Percentiles rank a stretch among this genome's conserved stretches.
Conservation (phyloP, 2,888 invertebrate genomes). For the Sisyra terminalis region DNA sequence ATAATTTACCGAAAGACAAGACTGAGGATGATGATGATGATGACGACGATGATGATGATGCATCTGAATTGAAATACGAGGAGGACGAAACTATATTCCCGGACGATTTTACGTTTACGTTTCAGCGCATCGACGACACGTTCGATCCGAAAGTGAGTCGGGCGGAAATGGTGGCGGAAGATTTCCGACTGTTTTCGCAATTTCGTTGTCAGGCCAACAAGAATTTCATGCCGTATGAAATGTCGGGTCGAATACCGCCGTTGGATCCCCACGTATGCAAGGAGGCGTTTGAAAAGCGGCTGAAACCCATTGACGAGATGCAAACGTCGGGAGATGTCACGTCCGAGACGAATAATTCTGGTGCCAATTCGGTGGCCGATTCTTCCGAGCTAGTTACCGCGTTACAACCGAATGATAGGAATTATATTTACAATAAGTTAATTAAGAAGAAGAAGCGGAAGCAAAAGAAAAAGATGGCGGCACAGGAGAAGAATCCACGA, state of each 20-base stretch:
- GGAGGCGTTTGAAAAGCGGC: conserved; percentile 14
- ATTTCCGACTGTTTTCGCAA: conserved; percentile 2
- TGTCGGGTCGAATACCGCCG: conserved; percentile 41
- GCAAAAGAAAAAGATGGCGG: conserved; percentile 7
- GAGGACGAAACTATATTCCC: conserved; percentile 24
- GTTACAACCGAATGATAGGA: conserved; percentile 13
- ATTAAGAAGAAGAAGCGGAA: conserved; percentile 13
- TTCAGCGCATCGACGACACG: conserved; percentile 51
- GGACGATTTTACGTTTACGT: conserved; percentile 50
- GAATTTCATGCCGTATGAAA: conserved; percentile 46
- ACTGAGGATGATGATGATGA: conserved; percentile 22
- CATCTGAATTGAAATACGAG: conserved; percentile 9
- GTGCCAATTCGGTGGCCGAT: conserved; percentile 20
- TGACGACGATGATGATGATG: conserved; percentile 8
- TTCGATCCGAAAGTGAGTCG: conserved; percentile 16
- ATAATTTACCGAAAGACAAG: conserved; percentile 18
- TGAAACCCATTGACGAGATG: conserved; percentile 20
- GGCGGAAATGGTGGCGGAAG: background rate
- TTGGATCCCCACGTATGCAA: conserved; percentile 37
- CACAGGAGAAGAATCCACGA: conserved; percentile 41
- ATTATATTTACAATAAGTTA: no score
- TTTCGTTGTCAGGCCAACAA: conserved; percentile 9
- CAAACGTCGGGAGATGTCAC: conserved; percentile 20
- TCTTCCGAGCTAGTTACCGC: background rate
- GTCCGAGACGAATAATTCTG: conserved; percentile 21